Conservation (phyloP, 2,888 invertebrate genomes). For the Drosophila austrosaltans region DNA sequence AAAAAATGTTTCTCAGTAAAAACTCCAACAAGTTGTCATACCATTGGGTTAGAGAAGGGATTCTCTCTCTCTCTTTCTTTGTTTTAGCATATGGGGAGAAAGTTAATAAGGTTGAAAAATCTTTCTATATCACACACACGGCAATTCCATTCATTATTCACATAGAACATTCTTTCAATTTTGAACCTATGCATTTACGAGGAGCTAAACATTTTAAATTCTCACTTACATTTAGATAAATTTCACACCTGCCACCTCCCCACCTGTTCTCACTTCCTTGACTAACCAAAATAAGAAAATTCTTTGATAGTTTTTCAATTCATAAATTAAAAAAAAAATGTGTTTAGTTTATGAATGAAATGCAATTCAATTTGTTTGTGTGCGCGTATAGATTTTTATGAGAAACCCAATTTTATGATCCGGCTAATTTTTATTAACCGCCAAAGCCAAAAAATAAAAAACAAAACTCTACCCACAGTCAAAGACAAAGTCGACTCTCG, state of each 20-base stretch:
- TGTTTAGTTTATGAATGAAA: constrained; percentile 64
- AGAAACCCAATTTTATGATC: constrained; percentile 40
- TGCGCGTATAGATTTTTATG: constrained; percentile 51
- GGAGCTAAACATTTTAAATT: constrained; percentile 36
- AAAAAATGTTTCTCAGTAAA: constrained; percentile 61
- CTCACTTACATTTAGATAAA: constrained; percentile 33
- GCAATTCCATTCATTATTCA: background rate
- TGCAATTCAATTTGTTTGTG: constrained; percentile 65
- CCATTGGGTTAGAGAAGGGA: constrained; percentile 43
- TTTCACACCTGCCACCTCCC: constrained; percentile 42
- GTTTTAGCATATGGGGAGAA: constrained; percentile 33
- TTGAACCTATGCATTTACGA: constrained; percentile 43
- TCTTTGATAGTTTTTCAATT: constrained; percentile 21
- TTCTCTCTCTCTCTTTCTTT: background rate
- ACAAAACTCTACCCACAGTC: constrained; percentile 28
- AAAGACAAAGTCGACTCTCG: constrained; percentile 6
- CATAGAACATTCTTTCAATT: constrained; percentile 6
- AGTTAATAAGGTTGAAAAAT: constrained; percentile 16
- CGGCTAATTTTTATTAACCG: constrained; percentile 75
- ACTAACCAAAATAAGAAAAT: constrained; percentile 20
- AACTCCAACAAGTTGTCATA: constrained; percentile 60
- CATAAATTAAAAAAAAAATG: constrained; percentile 29
- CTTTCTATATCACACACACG: background rate
- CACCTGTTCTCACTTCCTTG: constrained; percentile 24
- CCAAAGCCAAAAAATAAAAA: constrained; percentile 44